Base-by-base conservation (phyloP, 2,888 invertebrate species). In the Chrysina gloriosa region DNA sequence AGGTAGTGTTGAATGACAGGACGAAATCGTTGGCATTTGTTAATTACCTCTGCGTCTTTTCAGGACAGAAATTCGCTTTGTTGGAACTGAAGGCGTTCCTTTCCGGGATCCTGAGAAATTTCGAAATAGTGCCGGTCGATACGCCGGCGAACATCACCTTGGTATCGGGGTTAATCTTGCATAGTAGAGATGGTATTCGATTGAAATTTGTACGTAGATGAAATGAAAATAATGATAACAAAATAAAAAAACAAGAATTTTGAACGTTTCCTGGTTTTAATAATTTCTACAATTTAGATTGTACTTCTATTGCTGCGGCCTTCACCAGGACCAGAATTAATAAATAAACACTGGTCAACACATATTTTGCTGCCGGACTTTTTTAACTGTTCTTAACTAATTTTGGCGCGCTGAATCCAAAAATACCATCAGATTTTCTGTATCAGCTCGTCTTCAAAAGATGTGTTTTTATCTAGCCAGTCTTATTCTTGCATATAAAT, bases 51-150 rank as follows among this genome's bases (percentile, higher is more conserved):
- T 23, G n/a, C 2, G 1, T 48, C 4, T 7, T 84, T 84, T 2
- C 81, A 89, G 90, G 91, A n/a, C 88, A 90, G 80, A 86, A 87
- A 72, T 91, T 89, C 75, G 90, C 90, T 0, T 86, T 89, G 80
- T 77, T 89, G 39, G 91, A 91, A 78, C 85, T 90, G n/a, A 87
- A 87, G 78, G 85, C 87, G 67, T 76, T 88, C 0, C 75, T 91
- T 16, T 85, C 86, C 11, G 84, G 84, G 16, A 81, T 90, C 7
- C 76, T 89, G 14, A 79, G 85, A 9, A 84, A 85, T 70, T 90
- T 86, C 77, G 82, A 75, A 14, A 72, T 91, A 31, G 77, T 83
- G 45, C 83, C 87, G 0, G 79, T 84, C 2, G 85, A 87, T n/a
- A 84, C 81, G 7, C 77, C 82, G 9, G 83, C 84, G 25, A 85